A percentile compares a stretch with the other conserved stretches of the same genome.
Evolutionary conservation across 2,113 vertebrate species (phyloP).

Genomic region (Xiphophorus couchianus): DNA sequence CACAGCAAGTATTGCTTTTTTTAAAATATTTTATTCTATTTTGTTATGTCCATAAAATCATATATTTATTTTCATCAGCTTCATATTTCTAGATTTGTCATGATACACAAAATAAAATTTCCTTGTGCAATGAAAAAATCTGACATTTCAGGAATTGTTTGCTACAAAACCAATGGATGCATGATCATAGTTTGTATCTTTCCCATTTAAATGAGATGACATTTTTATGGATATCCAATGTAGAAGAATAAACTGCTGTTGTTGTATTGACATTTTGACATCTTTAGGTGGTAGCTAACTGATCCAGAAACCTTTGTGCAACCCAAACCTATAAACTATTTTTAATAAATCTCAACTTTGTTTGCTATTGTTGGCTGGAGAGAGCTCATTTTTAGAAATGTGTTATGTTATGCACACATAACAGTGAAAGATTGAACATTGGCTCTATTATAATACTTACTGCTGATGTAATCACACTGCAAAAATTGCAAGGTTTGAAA

Average conservation of each 20-base stretch:
- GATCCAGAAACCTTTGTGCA: not conserved
- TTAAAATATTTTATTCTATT: too few relatives aligned
- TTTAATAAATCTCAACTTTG: not conserved
- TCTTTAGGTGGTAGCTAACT: slow-evolving; percentile 5
- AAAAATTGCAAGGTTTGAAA: not conserved
- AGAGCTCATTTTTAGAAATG: too few relatives aligned
- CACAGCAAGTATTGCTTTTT: too few relatives aligned
- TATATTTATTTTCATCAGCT: not conserved
- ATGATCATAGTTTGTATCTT: slow-evolving; percentile 12
- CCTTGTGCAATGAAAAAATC: not conserved
- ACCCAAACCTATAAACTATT: not conserved
- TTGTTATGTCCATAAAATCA: too few relatives aligned
- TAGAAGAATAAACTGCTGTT: slow-evolving; percentile 33
- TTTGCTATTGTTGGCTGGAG: too few relatives aligned
- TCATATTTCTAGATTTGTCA: not conserved
- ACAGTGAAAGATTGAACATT: not conserved
- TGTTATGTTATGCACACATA: not conserved
- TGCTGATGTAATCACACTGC: not conserved
- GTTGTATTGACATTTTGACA: slow-evolving; percentile 10
- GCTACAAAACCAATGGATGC: too few relatives aligned
- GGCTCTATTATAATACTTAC: not conserved
- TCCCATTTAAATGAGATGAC: slow-evolving; percentile 35
- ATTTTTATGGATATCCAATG: slow-evolving; percentile 32
- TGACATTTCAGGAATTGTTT: not conserved
- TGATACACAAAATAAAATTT: not conserved